Evolutionary conservation across 1,140 invertebrate genomes (phyloP).

Genomic region (Pseudomyrmex flavicornis): DNA sequence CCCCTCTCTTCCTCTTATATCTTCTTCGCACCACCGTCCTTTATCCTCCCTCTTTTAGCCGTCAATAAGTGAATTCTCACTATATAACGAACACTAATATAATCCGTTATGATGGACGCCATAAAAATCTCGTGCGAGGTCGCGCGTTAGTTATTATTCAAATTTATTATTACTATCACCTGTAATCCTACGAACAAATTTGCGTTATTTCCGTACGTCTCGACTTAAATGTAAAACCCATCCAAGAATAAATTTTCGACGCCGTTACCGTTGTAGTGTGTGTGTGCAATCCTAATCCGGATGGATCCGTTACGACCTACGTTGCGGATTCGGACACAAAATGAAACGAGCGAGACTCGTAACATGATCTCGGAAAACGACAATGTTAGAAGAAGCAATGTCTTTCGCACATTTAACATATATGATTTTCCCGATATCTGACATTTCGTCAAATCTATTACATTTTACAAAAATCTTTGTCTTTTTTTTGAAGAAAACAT

Average conservation of each 20-base stretch:
- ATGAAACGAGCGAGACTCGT: background rate
- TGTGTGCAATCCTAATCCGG: background rate
- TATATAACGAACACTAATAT: conserved; percentile 28
- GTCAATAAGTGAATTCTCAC: conserved; percentile 47
- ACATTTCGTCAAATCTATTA: background rate
- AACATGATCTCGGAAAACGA: background rate
- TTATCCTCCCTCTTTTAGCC: background rate
- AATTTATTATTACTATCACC: conserved; percentile 40
- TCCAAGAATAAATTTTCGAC: conserved; percentile 52
- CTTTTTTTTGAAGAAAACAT: background rate
- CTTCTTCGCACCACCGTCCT: conserved; percentile 28
- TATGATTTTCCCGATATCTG: too few species aligned
- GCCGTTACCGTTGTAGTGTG: conserved; percentile 11
- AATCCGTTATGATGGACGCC: conserved; percentile 49
- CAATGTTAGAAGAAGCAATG: background rate
- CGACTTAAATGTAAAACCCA: conserved; percentile 37
- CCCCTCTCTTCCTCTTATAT: background rate
- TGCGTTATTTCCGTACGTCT: conserved; percentile 41
- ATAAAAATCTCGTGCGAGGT: conserved; percentile 43
- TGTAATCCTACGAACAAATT: background rate
- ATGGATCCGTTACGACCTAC: background rate
- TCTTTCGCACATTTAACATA: too few species aligned
- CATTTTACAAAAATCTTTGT: background rate
- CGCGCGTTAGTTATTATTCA: conserved; percentile 30
- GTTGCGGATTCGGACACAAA: background rate